Base-by-base conservation (phyloP, 2,113 vertebrate genomes). In the Phycodurus eques region DNA sequence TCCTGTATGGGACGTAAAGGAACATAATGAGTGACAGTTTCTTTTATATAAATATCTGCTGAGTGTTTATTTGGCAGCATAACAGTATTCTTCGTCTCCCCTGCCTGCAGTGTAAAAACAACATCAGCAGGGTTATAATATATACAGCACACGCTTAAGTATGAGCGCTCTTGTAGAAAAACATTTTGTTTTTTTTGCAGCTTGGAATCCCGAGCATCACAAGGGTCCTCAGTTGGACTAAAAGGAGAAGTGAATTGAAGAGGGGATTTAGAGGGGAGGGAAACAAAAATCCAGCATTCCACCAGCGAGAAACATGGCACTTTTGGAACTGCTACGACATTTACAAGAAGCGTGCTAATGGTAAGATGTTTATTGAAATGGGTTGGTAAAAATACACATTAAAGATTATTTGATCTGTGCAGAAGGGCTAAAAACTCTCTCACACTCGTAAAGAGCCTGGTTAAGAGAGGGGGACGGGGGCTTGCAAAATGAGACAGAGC, bases 201-300 rank as follows among this genome's bases (percentile, higher is more conserved):
- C 47, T 56, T 79, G 86, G 83, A 89, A 87, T 88, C 67, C 86
- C 42, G 83, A 70, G 86, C 83, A 88, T 88, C 79, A 79, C 83
- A 77, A 80, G 76, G 70, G 84, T 84, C 76, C 76, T 85, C 68
- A 49, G 63, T 75, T 68, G 63, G 82, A 46, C 39, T 22, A 22
- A 65, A 74, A 79, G 80, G 71, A 47, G 62, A 49, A 60, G 71
- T 78, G 76, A 71, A 68, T 75, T 68, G 79, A 70, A 76, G 79
- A 80, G 71, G 46, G 59, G 64, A 49, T 71, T 74, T 20, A 8
- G 8, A 69, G 53, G 1, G 61, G 72, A 20, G 20, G 63, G 22
- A 14, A 77, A 60, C 71, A 71, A 70, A 74, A 82, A 84, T 35
- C 60, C 69, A 66, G 56, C 77, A 79, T 82, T 83, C 72, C 73